Conservation (phyloP, 2,797 vertebrate genomes). For the Thunnus albacares region DNA sequence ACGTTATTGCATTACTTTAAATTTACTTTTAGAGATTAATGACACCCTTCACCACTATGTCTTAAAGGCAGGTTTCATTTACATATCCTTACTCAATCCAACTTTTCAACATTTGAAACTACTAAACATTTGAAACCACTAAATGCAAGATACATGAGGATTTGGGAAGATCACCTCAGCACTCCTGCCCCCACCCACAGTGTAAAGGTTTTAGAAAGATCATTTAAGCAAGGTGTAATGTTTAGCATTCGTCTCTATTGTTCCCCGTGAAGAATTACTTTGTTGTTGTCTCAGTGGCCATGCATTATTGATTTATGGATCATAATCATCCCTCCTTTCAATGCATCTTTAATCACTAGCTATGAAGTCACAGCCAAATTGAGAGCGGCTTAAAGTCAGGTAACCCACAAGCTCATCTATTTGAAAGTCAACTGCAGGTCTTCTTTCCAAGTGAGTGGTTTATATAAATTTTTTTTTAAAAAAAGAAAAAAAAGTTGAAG, state of each 20-base stretch:
- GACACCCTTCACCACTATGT: neutral
- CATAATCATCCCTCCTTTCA: slow-evolving; percentile 77
- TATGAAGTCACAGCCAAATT: slow-evolving; percentile 62
- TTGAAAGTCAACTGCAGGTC: slow-evolving; percentile 42
- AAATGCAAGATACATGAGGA: slow-evolving; percentile 59
- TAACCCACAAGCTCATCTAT: slow-evolving; percentile 22
- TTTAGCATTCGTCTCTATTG: slow-evolving; percentile 68
- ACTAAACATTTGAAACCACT: slow-evolving; percentile 27
- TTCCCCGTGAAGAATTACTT: slow-evolving; percentile 77
- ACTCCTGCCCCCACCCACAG: neutral
- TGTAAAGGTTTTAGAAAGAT: slow-evolving; percentile 60
- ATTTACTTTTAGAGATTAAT: slow-evolving; percentile 13
- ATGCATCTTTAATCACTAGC: slow-evolving; percentile 80
- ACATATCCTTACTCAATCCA: slow-evolving; percentile 11
- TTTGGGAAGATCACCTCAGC: slow-evolving; percentile 37
- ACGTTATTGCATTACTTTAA: neutral
- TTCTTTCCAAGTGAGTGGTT: slow-evolving; percentile 26
- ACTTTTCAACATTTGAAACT: slow-evolving; percentile 37
- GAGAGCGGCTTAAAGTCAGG: slow-evolving; percentile 56
- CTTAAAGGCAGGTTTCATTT: slow-evolving; percentile 7
- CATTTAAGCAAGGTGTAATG: slow-evolving; percentile 76
- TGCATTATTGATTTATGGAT: slow-evolving; percentile 84
- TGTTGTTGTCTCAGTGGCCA: slow-evolving; percentile 76
- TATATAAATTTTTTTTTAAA: neutral
- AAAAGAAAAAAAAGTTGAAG: too few relatives aligned